Evolutionary conservation across 2,888 invertebrate genomes (phyloP), one percentile per base, ranked within the genome.

Genomic region (Leucophenga maculata): DNA sequence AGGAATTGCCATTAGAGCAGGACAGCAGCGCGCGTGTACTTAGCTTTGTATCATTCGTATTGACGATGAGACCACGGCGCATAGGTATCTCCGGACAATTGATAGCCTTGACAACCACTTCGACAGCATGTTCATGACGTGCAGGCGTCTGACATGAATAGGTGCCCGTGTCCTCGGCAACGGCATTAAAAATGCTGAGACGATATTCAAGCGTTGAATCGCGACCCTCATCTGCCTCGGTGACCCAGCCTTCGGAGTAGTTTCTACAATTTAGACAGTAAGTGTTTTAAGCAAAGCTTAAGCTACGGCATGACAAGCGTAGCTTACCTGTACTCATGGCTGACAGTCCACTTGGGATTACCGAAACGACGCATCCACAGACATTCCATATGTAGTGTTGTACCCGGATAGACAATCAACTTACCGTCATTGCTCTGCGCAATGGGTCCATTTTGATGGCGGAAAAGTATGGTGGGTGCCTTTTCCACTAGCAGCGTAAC

Each of bases 91-190:
- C 92, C 0, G 94, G 93, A 83, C 95, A 95, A 86, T 95, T 94
- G n/a, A 95, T 92, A 54, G 93, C 93, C 90, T 85, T 93, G 1
- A 96, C 95, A 64, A 93, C 91, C 69, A 96, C 93, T 83, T 94
- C 94, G 6, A 96, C 93, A 46, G 93, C 91, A 85, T 96, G 95
- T 4, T 91, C 92, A 84, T 95, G 94, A 50, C 95, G 89, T 0
- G 95, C 94, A 0, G 97, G 97, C 0, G 96, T 95, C 74, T 94
- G 93, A 83, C 97, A 97, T 0, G 95, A 93, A 86, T 93, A 96
- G 1, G 92, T 88, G 0, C 97, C 97, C 0, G 95, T 94, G 88
- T 97, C 97, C 77, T 95, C 95, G 81, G 93, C 93, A 54, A 92
- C 92, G 0, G 96, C 96, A 79, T 94, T 92, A 75, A 93, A 91